Evolutionary conservation across 2,113 vertebrate genomes (phyloP).

Genomic region (Seriola aureovittata): DNA sequence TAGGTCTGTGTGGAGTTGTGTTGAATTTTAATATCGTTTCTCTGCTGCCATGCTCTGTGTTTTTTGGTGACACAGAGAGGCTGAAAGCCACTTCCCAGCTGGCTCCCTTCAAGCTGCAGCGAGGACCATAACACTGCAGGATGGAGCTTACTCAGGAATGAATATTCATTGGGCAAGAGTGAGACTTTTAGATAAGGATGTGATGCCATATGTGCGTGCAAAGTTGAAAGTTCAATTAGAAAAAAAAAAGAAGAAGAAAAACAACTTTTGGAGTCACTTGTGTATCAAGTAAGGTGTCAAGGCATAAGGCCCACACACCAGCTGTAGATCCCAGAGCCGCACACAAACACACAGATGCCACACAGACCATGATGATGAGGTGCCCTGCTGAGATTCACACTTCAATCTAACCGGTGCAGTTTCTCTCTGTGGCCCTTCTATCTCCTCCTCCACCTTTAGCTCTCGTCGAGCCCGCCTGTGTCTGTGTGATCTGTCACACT

Average conservation of each 20-base stretch:
- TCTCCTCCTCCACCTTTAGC: conserved; percentile 73
- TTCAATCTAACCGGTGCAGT: conserved; percentile 63
- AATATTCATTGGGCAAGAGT: conserved; percentile 41
- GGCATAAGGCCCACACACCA: conserved; percentile 69
- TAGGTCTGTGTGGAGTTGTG: conserved; percentile 28
- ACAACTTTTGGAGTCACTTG: conserved; percentile 45
- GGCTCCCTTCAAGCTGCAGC: conserved; percentile 50
- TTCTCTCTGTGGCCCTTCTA: conserved; percentile 49
- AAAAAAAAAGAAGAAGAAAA: not conserved
- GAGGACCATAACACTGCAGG: conserved; percentile 53
- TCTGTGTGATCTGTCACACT: conserved; percentile 65
- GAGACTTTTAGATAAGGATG: conserved; percentile 37
- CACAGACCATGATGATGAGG: conserved; percentile 61
- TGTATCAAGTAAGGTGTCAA: conserved; percentile 41
- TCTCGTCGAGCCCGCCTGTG: conserved; percentile 50
- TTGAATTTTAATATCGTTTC: conserved; percentile 48
- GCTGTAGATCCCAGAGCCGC: conserved; percentile 58
- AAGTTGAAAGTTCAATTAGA: conserved; percentile 31
- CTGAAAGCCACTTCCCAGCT: conserved; percentile 61
- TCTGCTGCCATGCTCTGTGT: conserved; percentile 41
- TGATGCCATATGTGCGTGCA: conserved; percentile 9
- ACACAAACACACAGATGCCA: conserved; percentile 51
- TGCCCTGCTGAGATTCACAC: conserved; percentile 73
- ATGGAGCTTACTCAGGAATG: conserved; percentile 24
- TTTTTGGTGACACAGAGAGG: conserved; percentile 40